Conservation (phyloP, 2,113 vertebrate species). For the Sinocyclocheilus grahami region DNA sequence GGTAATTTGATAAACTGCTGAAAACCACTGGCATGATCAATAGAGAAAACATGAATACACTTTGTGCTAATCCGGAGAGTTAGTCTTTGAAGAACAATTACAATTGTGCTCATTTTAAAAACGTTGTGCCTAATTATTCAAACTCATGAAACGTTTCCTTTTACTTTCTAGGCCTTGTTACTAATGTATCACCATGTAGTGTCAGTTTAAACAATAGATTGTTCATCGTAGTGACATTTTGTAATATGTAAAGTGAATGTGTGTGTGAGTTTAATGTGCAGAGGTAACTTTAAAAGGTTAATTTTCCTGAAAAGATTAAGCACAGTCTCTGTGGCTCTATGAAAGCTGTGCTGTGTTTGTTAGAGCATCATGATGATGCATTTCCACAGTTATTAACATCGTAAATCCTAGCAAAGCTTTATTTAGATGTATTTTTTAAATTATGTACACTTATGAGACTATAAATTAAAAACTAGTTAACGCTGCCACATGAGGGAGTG, state of each 20-base stretch:
- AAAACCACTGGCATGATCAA: conserved; percentile 29
- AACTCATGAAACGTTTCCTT: background rate
- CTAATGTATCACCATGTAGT: background rate
- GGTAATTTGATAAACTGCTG: conserved; percentile 49
- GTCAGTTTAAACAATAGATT: background rate
- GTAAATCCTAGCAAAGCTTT: too few species aligned
- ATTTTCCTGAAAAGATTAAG: too few species aligned
- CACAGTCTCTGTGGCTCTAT: too few species aligned
- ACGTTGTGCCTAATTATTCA: background rate
- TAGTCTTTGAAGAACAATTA: conserved; percentile 4
- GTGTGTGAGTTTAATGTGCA: background rate
- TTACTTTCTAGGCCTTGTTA: background rate
- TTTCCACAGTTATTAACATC: too few species aligned
- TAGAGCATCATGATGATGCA: too few species aligned
- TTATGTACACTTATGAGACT: too few species aligned
- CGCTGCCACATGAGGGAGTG: too few species aligned
- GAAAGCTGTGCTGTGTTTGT: too few species aligned
- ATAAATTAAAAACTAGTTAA: too few species aligned
- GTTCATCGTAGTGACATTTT: background rate
- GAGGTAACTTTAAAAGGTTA: too few species aligned
- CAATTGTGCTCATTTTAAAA: too few species aligned
- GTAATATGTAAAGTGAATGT: background rate
- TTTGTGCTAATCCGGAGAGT: conserved; percentile 6
- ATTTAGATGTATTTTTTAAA: too few species aligned
- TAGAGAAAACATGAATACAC: conserved; percentile 27